These are phyloP conservation scores for Bursaphelenchus okinawaensis DNA, from an alignment of 2,888 invertebrate genomes.

Conservation along the genomic window DNA sequence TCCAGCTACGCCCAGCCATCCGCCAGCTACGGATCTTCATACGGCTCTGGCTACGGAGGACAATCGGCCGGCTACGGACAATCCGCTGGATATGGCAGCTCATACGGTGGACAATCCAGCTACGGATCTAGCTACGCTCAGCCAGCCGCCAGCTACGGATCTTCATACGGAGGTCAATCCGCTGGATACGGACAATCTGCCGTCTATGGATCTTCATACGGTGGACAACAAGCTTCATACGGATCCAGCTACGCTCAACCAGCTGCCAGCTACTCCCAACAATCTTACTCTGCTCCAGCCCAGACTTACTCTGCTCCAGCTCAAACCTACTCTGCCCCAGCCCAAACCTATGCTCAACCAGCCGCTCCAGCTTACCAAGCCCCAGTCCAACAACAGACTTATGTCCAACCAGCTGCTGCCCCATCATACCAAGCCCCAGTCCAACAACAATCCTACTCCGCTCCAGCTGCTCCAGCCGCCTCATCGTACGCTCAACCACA, in stretches of 20 bases:
- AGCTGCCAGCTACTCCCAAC: not conserved
- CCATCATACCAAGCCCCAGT: not conserved
- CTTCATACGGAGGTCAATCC: not conserved
- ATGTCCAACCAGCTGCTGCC: not conserved
- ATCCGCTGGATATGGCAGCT: not conserved
- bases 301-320: not conserved
- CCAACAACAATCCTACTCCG: not conserved
- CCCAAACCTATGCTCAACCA: not conserved
- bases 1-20: not conserved
- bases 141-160: not conserved
- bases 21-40: not conserved
- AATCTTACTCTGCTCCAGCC: not conserved
- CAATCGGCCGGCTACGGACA: not conserved
- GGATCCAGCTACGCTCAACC: not conserved
- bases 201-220: not conserved
- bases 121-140: not conserved
- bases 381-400: slow-evolving; percentile 6
- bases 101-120: too few species aligned
- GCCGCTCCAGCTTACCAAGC: not conserved
- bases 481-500: not conserved
- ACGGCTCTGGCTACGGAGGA: not conserved
- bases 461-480: slow-evolving; percentile 1
- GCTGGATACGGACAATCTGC: not conserved
- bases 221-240: not conserved
- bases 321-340: not conserved